These are phyloP conservation scores for Onychostoma macrolepis DNA, from an alignment of 2,113 vertebrate species.

Conservation along the genomic window DNA sequence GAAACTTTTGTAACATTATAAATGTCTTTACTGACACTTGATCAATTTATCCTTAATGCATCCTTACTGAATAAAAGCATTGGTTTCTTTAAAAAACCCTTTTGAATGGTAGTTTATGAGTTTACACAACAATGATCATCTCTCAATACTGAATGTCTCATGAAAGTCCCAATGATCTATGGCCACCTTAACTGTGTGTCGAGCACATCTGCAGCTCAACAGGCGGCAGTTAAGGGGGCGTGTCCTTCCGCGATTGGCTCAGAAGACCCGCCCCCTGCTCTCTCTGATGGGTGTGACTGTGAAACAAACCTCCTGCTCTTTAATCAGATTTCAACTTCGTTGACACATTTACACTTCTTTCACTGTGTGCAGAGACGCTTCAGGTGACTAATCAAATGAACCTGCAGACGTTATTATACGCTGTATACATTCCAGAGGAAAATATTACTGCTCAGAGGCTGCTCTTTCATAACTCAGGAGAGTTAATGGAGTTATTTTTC, in stretches of 20 bases:
- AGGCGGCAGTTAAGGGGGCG: constrained; percentile 53
- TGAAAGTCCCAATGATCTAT: neutral
- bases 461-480: neutral
- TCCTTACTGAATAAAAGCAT: neutral
- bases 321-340: constrained; percentile 13
- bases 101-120: neutral
- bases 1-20: neutral
- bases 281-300: constrained; percentile 54
- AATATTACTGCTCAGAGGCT: neutral
- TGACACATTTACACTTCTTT: neutral
- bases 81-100: too few relatives aligned
- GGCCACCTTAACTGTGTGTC: constrained; percentile 70
- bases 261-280: constrained; percentile 59
- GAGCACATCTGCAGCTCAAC: constrained; percentile 68
- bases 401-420: neutral
- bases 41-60: neutral
- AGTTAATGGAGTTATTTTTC: neutral
- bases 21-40: neutral
- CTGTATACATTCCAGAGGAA: neutral
- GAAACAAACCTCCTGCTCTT: constrained; percentile 39
- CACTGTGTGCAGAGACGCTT: neutral
- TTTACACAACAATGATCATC: neutral
- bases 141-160: neutral
- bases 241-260: constrained; percentile 66
- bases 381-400: neutral